Evolutionary conservation across 2,888 invertebrate genomes (phyloP).

Genomic region (Capitulum mitella): DNA sequence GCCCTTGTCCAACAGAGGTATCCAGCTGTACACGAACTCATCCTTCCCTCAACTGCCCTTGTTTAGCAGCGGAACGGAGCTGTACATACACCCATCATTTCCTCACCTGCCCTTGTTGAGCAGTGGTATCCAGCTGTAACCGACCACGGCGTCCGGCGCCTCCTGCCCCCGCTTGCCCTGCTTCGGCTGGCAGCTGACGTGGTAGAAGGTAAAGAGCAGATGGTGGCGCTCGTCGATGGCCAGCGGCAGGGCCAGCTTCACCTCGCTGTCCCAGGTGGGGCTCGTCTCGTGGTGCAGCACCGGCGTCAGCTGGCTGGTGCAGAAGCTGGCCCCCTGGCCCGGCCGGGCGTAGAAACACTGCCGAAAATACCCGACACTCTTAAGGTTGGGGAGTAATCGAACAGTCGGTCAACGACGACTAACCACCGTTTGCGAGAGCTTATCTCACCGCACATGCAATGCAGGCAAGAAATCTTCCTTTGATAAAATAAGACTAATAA

Average conservation of each 20-base stretch:
- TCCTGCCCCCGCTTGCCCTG: constrained; percentile 48
- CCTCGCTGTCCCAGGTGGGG: constrained; percentile 88
- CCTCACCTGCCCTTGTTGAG: constrained; percentile 62
- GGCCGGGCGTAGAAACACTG: constrained; percentile 60
- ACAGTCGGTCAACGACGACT: too few species aligned
- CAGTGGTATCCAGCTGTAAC: constrained; percentile 89
- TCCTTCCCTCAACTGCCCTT: background rate
- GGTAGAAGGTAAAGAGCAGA: constrained; percentile 88
- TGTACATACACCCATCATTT: constrained; percentile 50
- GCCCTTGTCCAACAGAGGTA: background rate
- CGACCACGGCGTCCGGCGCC: constrained; percentile 56
- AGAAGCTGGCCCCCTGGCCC: constrained; percentile 52
- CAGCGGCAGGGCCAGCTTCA: constrained; percentile 82
- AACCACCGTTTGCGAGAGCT: too few species aligned
- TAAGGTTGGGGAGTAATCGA: too few species aligned
- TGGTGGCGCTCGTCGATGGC: constrained; percentile 80
- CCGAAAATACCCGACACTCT: too few species aligned
- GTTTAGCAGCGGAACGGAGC: constrained; percentile 76
- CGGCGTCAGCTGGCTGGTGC: constrained; percentile 52
- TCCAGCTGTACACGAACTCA: background rate
- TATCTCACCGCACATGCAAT: too few species aligned
- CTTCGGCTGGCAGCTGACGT: constrained; percentile 86
- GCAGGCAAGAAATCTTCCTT: too few species aligned
- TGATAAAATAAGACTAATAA: too few species aligned
- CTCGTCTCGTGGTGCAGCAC: constrained; percentile 83